Percentiles rank a stretch among this genome's conserved stretches.
Evolutionary conservation across 2,888 invertebrate species (phyloP).

Genomic region (Calliopum simillimum): DNA sequence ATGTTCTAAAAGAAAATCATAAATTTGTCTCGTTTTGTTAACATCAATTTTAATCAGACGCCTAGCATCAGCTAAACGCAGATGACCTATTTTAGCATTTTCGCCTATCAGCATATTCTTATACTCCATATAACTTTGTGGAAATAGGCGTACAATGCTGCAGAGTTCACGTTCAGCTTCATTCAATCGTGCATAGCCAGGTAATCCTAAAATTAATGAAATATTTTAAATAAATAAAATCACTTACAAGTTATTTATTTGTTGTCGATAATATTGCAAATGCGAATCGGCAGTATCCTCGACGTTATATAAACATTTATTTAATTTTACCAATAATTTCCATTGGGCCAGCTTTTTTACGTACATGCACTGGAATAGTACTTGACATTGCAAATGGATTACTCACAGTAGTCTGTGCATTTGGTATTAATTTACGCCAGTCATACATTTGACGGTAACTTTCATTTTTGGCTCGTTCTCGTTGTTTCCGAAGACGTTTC

Average conservation of each 20-base stretch:
- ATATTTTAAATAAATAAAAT: neutral
- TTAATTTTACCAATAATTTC: conserved; percentile 58
- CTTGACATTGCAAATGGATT: conserved; percentile 31
- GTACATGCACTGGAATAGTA: conserved; percentile 45
- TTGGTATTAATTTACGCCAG: conserved; percentile 56
- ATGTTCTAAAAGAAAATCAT: conserved; percentile 79
- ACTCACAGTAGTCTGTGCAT: conserved; percentile 45
- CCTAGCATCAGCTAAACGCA: conserved; percentile 85
- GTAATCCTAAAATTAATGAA: conserved; percentile 74
- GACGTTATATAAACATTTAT: neutral
- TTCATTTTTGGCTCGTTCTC: conserved; percentile 60
- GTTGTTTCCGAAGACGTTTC: conserved; percentile 62
- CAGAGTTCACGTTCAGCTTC: conserved; percentile 82
- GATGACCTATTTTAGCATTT: conserved; percentile 78
- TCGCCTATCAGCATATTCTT: conserved; percentile 80
- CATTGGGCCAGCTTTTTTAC: conserved; percentile 64
- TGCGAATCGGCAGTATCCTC: no score
- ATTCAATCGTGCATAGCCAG: conserved; percentile 81
- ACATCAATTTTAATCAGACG: conserved; percentile 91
- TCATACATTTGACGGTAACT: conserved; percentile 47
- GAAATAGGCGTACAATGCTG: conserved; percentile 79
- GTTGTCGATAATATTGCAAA: no score
- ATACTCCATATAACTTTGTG: conserved; percentile 82
- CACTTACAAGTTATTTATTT: no score
- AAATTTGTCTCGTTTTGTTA: conserved; percentile 89